Conservation (phyloP, 2,888 invertebrate genomes). For the Athrips mouffetella region DNA sequence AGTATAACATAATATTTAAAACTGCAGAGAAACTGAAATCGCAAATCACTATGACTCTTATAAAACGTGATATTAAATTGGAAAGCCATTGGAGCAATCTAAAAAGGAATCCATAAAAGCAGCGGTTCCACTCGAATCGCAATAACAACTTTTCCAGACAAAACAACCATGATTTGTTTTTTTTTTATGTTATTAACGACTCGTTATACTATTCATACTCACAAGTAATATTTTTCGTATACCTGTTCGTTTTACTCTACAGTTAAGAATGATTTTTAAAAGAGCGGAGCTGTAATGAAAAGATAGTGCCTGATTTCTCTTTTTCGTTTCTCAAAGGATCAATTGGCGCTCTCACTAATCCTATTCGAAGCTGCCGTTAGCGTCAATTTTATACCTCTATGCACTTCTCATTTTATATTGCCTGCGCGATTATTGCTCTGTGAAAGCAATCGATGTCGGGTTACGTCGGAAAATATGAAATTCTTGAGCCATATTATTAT, state of each 20-base stretch:
- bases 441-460: too few relatives aligned
- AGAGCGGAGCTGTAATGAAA: neutral
- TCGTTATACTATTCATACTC: too few relatives aligned
- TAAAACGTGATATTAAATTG: slow-evolving; percentile 4
- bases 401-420: too few relatives aligned
- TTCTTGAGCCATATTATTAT: too few relatives aligned
- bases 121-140: slow-evolving; percentile 1
- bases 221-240: too few relatives aligned
- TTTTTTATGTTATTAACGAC: too few relatives aligned
- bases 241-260: too few relatives aligned
- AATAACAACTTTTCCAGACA: neutral
- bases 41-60: neutral
- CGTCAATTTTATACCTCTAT: neutral
- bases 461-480: too few relatives aligned
- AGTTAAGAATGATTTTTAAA: too few relatives aligned
- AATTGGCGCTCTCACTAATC: neutral
- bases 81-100: slow-evolving; percentile 5
- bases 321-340: neutral
- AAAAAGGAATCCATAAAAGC: slow-evolving; percentile 3
- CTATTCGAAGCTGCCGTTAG: neutral
- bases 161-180: too few relatives aligned
- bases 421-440: too few relatives aligned
- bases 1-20: neutral
- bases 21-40: neutral
- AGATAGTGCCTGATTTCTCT: neutral